These are phyloP conservation scores for Acrobasis consociella DNA, from an alignment of 2,888 invertebrate species.

Conservation along the genomic window DNA sequence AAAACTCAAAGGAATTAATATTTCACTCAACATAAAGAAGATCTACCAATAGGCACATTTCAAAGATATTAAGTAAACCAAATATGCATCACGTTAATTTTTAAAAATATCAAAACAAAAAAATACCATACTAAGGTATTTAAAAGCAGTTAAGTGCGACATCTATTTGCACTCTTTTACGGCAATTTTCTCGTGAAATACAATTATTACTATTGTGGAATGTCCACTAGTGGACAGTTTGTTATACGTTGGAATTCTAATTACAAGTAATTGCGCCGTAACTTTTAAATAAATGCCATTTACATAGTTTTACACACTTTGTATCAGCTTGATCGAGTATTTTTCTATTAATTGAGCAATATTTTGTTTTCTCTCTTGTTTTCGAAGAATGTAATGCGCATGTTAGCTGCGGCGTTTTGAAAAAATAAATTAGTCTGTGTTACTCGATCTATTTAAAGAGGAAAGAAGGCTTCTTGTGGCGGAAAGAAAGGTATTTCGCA, in stretches of 20 bases:
- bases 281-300: conserved; percentile 22
- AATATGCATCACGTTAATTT: too few species aligned
- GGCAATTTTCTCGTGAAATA: conserved; percentile 3
- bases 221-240: conserved; percentile 6
- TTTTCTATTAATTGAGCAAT: background rate
- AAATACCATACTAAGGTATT: background rate
- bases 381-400: background rate
- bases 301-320: conserved; percentile 5
- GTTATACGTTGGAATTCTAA: conserved; percentile 16
- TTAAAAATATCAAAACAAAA: too few species aligned
- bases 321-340: background rate
- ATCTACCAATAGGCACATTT: too few species aligned
- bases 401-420: background rate
- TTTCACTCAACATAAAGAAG: too few species aligned
- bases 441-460: too few species aligned
- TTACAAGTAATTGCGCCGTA: conserved; percentile 18
- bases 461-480: too few species aligned
- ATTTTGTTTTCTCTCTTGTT: background rate
- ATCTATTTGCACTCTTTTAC: conserved; percentile 1
- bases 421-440: too few species aligned
- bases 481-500: too few species aligned
- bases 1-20: too few species aligned
- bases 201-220: conserved; percentile 11
- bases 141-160: background rate
- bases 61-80: too few species aligned